Conservation (phyloP, 2,797 vertebrate genomes). For the Lemur catta region DNA sequence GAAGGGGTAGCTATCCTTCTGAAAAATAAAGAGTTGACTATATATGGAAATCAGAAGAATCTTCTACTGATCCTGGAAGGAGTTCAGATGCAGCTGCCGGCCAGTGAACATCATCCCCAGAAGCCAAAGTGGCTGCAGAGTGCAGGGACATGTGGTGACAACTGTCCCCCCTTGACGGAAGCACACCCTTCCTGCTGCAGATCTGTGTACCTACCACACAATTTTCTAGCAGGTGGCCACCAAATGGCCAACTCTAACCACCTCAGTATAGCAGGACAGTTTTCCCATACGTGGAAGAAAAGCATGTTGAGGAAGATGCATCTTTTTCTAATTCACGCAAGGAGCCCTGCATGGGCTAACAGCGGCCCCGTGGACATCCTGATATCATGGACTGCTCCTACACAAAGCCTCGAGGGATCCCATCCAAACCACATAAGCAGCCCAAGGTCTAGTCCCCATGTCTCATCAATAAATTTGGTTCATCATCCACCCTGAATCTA, state of each 20-base stretch:
- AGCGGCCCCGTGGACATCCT: neutral
- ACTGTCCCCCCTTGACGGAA: rapidly evolving
- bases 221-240: neutral
- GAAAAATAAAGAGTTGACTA: neutral
- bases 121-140: neutral
- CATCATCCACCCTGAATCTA: neutral
- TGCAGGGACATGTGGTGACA: neutral
- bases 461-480: neutral
- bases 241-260: neutral
- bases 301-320: neutral
- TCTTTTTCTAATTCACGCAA: neutral
- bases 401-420: neutral
- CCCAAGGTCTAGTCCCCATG: rapidly evolving
- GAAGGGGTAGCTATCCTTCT: neutral
- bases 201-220: too few relatives aligned
- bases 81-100: too few relatives aligned
- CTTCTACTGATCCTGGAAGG: neutral
- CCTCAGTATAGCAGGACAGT: rapidly evolving
- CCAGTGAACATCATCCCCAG: neutral
- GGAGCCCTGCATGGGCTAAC: neutral
- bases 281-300: neutral
- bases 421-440: neutral
- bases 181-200: neutral
- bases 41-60: neutral
- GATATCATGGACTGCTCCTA: neutral